Evolutionary conservation across 2,797 vertebrate genomes (phyloP).

Genomic region (Peromyscus aztecus): DNA sequence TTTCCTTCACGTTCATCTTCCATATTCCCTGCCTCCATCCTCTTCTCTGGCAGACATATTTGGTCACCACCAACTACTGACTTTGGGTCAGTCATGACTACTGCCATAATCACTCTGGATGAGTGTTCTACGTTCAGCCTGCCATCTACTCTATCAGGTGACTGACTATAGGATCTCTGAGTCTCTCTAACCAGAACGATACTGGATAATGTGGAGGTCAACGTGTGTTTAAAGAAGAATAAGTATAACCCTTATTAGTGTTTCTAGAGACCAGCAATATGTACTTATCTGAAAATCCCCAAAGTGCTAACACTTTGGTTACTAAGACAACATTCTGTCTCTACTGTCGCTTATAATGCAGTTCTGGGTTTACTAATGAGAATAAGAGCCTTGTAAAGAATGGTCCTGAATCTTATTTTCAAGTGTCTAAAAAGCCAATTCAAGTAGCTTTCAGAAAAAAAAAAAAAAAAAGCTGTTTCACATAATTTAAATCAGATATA

Average conservation of each 20-base stretch:
- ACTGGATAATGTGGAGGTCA: not conserved
- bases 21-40: not conserved
- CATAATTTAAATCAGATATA: slow-evolving; percentile 1
- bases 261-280: not conserved
- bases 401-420: slow-evolving; percentile 7
- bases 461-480: not conserved
- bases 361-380: slow-evolving; percentile 45
- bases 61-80: not conserved
- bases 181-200: slow-evolving; percentile 1
- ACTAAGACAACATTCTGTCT: slow-evolving; percentile 18
- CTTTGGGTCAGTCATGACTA: not conserved
- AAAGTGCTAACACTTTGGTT: slow-evolving; percentile 25
- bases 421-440: slow-evolving; percentile 33
- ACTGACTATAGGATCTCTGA: not conserved
- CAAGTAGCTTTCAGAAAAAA: not conserved
- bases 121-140: not conserved
- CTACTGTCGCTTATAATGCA: slow-evolving; percentile 20
- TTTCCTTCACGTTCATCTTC: not conserved
- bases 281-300: not conserved
- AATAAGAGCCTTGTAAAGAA: slow-evolving; percentile 2
- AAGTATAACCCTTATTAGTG: slow-evolving; percentile 10
- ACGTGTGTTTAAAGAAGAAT: not conserved
- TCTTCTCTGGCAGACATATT: not conserved
- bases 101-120: not conserved
- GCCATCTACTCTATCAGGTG: not conserved